phyloP scores from a whole-genome alignment of 2,113 vertebrate species.

The Brachirus orientalis region DNA sequence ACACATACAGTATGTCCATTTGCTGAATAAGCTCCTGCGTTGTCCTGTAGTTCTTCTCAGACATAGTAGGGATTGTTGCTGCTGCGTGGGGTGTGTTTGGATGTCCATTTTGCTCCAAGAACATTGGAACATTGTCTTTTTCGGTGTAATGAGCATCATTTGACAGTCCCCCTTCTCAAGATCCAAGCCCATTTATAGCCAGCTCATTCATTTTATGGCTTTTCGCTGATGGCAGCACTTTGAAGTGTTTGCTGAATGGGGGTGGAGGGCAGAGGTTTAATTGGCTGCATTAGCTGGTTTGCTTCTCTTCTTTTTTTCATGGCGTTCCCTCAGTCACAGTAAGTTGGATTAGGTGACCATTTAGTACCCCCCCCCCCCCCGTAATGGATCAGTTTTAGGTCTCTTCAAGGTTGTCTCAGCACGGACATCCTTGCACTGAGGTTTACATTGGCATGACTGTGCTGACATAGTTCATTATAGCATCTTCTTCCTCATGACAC shows the following conservation, averaged over 20 bases:
- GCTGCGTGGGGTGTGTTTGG: conserved; percentile 8
- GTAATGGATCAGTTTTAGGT: conserved; percentile 21
- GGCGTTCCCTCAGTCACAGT: conserved; percentile 41
- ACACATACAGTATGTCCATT: conserved; percentile 51
- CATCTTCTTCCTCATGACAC: conserved; percentile 44
- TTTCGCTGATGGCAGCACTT: conserved; percentile 73
- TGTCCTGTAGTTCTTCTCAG: conserved; percentile 14
- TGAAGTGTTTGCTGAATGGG: conserved; percentile 61
- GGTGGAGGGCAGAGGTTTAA: conserved; percentile 48
- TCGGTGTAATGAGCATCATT: conserved; percentile 59
- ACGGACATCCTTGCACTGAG: background rate
- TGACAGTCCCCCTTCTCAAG: conserved; percentile 63
- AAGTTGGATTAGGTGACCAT: conserved; percentile 46
- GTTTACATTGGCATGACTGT: conserved; percentile 33
- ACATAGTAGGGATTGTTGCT: conserved; percentile 2
- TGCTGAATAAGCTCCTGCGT: conserved; percentile 21
- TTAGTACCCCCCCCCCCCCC: conserved; percentile 6
- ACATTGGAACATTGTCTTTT: conserved; percentile 44
- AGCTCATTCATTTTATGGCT: conserved; percentile 68
- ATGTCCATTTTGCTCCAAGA: conserved; percentile 38
- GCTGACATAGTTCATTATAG: conserved; percentile 66
- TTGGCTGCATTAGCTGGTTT: conserved; percentile 69
- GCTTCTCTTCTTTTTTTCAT: conserved; percentile 43
- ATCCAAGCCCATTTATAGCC: conserved; percentile 54
- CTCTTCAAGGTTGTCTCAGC: conserved; percentile 2